These are phyloP conservation scores for Tragopan temminckii DNA, from an alignment of 2,797 vertebrate species.

Conservation along the genomic window DNA sequence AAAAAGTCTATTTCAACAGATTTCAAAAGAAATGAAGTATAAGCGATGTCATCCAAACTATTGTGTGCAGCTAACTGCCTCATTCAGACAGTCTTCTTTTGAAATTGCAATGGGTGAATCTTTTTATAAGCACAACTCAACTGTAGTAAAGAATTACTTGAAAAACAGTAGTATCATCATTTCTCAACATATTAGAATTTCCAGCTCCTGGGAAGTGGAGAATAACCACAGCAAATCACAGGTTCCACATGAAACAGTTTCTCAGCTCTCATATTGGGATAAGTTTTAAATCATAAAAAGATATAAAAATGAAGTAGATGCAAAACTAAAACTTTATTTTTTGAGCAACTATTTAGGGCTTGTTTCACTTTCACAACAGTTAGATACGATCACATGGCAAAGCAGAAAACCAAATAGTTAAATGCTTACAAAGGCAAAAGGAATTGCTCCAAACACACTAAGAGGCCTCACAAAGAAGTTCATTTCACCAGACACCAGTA, in stretches of 20 bases:
- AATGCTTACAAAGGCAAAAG: background rate
- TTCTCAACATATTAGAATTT: background rate
- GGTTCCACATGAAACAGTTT: background rate
- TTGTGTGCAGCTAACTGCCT: background rate
- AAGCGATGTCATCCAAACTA: background rate
- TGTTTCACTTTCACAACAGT: background rate
- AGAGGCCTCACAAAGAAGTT: background rate
- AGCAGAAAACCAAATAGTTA: background rate
- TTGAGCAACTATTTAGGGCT: background rate
- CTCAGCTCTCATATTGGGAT: background rate
- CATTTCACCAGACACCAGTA: background rate
- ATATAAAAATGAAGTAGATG: background rate
- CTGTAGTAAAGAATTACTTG: background rate
- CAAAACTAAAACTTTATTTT: background rate
- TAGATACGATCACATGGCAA: background rate
- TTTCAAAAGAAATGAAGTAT: background rate
- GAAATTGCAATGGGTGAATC: background rate
- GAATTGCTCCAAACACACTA: background rate
- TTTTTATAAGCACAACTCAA: background rate
- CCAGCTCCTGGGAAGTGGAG: background rate
- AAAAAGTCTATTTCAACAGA: background rate
- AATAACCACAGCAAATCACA: background rate
- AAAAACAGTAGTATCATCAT: background rate
- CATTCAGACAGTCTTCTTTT: background rate
- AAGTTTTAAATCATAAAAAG: background rate